Base-by-base conservation (phyloP, 1,140 invertebrate genomes). In the Microplitis mediator region DNA sequence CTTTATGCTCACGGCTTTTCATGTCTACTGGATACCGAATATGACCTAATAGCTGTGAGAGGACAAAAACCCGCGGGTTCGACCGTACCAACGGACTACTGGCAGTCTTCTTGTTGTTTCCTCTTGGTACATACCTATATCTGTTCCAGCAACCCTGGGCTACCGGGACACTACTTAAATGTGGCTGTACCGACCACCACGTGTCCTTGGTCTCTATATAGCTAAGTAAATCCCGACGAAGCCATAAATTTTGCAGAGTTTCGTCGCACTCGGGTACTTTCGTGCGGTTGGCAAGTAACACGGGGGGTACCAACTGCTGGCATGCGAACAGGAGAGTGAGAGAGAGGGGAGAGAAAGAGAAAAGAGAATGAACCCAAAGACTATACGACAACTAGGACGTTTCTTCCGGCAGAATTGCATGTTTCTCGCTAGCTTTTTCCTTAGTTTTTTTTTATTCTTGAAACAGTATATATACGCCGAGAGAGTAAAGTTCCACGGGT, bases 211-310 rank as follows among this genome's bases (percentile, higher is more conserved):
- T 71, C 68, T 65, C 58, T 58, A n/a, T 73, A 45, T 50, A 45
- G 64, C 56, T 50, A 71, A 75, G 74, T 72, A 75, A 75, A 75
- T 75, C 74, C 70, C 61, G 66, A 51, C 70, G 58, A 64, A 72
- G 58, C 58, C 71, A 75, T 75, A 75, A 75, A 75, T 75, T 67
- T 61, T 75, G 34, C 36, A 39, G 69, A 67, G 74, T 75, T 72
- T 75, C 74, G 69, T 70, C 70, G 74, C 69, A 71, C 69, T 72
- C 70, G 70, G 61, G 54, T 60, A 69, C 74, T 45, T 45, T 72
- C 70, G 62, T 71, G 70, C 61, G 69, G 70, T 71, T 65, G 51
- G 35, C 51, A 65, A 71, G 62, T 65, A 62, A 51, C 23, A 23
- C 51, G 8, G 16, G 62, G 23, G 23, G 56, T 9, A 32, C 14